Percentiles rank a stretch among this genome's conserved stretches.
These are phyloP conservation scores for Thecophora atra DNA, from an alignment of 2,888 invertebrate genomes.

Conservation along the genomic window DNA sequence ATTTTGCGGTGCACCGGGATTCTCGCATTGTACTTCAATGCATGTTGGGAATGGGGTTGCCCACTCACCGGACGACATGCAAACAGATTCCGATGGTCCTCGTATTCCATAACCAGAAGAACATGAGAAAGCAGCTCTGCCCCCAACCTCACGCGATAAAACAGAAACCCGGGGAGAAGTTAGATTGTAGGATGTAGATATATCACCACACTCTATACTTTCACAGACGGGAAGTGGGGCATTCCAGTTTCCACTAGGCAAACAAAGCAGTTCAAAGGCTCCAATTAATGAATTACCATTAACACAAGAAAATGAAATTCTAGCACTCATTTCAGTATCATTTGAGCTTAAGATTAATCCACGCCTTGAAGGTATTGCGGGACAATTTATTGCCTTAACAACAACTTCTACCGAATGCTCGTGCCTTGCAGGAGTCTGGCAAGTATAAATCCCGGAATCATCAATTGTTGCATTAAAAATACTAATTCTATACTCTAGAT, in stretches of 20 bases:
- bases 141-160: constrained; percentile 82
- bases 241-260: constrained; percentile 90
- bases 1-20: constrained; percentile 77
- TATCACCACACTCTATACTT: constrained; percentile 86
- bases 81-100: constrained; percentile 79
- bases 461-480: constrained; percentile 83
- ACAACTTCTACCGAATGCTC: constrained; percentile 82
- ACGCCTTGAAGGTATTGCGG: constrained; percentile 76
- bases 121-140: constrained; percentile 82
- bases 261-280: constrained; percentile 75
- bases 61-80: constrained; percentile 83
- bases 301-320: constrained; percentile 78
- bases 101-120: constrained; percentile 79
- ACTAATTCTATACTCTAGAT: constrained; percentile 82
- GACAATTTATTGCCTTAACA: constrained; percentile 84
- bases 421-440: constrained; percentile 85
- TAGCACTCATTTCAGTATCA: constrained; percentile 79
- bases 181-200: constrained; percentile 70
- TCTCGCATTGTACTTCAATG: constrained; percentile 82
- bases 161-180: constrained; percentile 77
- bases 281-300: constrained; percentile 85
- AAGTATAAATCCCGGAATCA: constrained; percentile 85
- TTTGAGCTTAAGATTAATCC: constrained; percentile 78
- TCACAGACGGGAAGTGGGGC: constrained; percentile 83
- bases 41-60: constrained; percentile 80